These are phyloP conservation scores for Syrphus vitripennis DNA, from an alignment of 2,888 invertebrate genomes.

Conservation along the genomic window DNA sequence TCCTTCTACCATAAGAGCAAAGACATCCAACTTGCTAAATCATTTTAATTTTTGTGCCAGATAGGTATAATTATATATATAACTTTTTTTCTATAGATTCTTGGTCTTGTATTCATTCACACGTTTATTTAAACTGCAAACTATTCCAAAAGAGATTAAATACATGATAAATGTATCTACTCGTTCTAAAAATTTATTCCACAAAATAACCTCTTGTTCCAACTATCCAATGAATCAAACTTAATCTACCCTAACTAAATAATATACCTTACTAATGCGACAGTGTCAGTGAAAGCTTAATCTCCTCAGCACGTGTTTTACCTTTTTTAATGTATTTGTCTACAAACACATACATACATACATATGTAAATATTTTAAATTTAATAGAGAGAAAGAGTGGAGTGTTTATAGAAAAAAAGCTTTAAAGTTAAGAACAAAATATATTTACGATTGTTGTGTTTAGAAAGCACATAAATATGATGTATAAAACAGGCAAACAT, in stretches of 20 bases:
- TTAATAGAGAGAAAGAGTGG: not conserved
- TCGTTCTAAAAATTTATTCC: slow-evolving; percentile 15
- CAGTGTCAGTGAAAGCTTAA: slow-evolving; percentile 41
- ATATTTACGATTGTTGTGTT: not conserved
- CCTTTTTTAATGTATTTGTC: not conserved
- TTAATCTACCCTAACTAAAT: slow-evolving; percentile 51
- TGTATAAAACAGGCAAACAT: not conserved
- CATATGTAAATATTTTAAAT: not conserved
- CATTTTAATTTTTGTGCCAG: not conserved
- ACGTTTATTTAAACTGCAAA: not conserved
- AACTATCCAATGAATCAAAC: slow-evolving; percentile 51
- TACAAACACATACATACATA: not conserved
- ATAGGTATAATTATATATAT: too few species aligned
- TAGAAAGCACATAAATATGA: not conserved
- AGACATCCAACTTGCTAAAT: not conserved
- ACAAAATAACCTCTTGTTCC: not conserved
- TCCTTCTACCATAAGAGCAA: not conserved
- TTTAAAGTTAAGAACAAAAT: not conserved
- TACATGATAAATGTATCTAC: slow-evolving; percentile 22
- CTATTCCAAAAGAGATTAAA: slow-evolving; percentile 13
- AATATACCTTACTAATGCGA: not conserved
- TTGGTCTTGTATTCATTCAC: not conserved
- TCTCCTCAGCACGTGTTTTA: slow-evolving; percentile 58
- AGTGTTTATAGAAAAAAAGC: not conserved
- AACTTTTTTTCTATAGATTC: not conserved